Conservation (phyloP, 2,888 invertebrate genomes). For the Rhogogaster chlorosoma region DNA sequence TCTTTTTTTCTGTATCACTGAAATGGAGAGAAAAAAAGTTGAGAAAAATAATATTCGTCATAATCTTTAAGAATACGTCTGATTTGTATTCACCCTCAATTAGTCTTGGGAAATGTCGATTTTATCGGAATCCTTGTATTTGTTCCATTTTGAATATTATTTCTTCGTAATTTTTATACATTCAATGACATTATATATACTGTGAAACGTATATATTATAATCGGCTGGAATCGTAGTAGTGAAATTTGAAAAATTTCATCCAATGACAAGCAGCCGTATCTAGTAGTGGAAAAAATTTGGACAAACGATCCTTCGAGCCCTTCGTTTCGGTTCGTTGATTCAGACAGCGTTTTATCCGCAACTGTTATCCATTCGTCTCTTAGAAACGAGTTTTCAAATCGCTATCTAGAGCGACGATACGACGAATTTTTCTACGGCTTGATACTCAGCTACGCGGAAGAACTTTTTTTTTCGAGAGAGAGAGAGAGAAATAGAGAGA, state of each 20-base stretch:
- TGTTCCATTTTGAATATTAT: not conserved
- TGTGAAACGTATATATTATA: no score
- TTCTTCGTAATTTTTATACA: not conserved
- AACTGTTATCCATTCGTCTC: slow-evolving; percentile 50
- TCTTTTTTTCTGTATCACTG: not conserved
- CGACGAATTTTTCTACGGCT: slow-evolving; percentile 13
- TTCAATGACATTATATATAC: not conserved
- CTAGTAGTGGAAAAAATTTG: slow-evolving; percentile 23
- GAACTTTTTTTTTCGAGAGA: not conserved
- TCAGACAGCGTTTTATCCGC: slow-evolving; percentile 48
- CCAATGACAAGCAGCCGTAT: not conserved
- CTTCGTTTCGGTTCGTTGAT: slow-evolving; percentile 18
- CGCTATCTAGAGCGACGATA: slow-evolving; percentile 5
- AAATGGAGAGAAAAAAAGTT: not conserved
- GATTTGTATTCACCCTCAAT: not conserved
- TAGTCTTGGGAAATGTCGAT: not conserved
- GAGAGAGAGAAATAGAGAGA: not conserved
- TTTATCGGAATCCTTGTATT: not conserved
- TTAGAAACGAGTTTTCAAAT: slow-evolving; percentile 46
- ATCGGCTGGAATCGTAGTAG: not conserved
- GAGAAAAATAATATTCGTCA: no score
- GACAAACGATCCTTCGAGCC: slow-evolving; percentile 33
- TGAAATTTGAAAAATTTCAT: not conserved
- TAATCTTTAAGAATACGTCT: not conserved
- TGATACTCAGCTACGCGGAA: not conserved